Evolutionary conservation across 2,797 vertebrate genomes (phyloP), one percentile per base, ranked within the genome.

Genomic region (Gadopsis bispinosus): DNA sequence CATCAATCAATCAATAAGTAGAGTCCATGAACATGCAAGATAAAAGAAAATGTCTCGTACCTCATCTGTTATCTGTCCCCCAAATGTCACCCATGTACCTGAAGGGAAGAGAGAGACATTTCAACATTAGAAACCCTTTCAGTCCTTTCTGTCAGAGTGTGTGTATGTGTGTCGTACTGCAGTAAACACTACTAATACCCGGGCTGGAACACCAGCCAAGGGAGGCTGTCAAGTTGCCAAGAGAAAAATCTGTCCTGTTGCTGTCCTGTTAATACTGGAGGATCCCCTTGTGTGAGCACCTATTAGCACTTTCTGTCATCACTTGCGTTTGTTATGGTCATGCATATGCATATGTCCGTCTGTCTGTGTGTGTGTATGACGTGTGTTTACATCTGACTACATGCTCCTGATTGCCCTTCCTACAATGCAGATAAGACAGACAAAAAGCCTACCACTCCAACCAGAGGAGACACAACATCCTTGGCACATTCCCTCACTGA

Each of bases 41-140:
- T 20, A 12, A 56, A 54, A 14, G 10, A 65, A 85, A 81, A 64
- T 2, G 22, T 63, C 19, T 88, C 95, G 89, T 93, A 99, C 98
- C 96, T 99, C 98, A 0, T 99, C 98, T 87, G 98, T 97, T 92
- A 99, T 96, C 81, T 99, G 98, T 81, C 97, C 97, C 91, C 98
- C 98, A 78, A 99, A 99, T 66, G 98, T 99, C 81, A 99, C 98
- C 98, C 98, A 99, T 0, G 98, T 99, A 74, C 98, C 98, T 99
- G 75, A 53, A 86, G 85, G 53, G 78, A 51, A 79, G 31, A 87
- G 59, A 85, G 47, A 83, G 35, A 85, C 17, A 83, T 76, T 63
- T 78, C 26, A 81, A 31, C 39, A 41, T 63, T 37, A 81, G 55
- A 50, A 69, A 72, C 79, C 19, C 73, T 77, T 65, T 53, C 48